Percentiles rank a stretch among this genome's conserved stretches.
phyloP scores from a whole-genome alignment of 2,888 invertebrate species.

The Ectemnius lituratus region DNA sequence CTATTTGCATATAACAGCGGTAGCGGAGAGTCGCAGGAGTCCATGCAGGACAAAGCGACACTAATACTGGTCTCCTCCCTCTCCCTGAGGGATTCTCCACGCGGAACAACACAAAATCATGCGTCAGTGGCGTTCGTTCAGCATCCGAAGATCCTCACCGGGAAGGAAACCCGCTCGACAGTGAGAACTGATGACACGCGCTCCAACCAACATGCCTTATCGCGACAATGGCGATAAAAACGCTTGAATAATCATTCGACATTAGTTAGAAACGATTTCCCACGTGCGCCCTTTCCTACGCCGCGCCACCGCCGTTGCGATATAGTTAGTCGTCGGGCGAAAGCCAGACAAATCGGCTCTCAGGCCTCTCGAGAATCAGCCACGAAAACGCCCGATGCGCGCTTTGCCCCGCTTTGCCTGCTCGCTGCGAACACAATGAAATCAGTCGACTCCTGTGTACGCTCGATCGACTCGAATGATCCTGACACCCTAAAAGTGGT shows the following conservation, averaged over 20 bases:
- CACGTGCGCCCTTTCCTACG: slow-evolving; percentile 21
- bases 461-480: too few species aligned
- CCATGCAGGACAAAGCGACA: too few species aligned
- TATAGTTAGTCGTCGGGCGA: slow-evolving; percentile 57
- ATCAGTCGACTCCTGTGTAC: too few species aligned
- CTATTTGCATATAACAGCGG: too few species aligned
- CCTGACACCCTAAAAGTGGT: too few species aligned
- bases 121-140: not conserved
- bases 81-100: too few species aligned
- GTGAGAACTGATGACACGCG: slow-evolving; percentile 11
- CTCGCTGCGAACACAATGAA: too few species aligned
- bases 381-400: too few species aligned
- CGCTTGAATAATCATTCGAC: slow-evolving; percentile 54
- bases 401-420: too few species aligned
- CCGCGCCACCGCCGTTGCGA: too few species aligned
- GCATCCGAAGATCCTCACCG: not conserved
- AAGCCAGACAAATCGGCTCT: slow-evolving; percentile 70
- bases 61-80: too few species aligned
- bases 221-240: slow-evolving; percentile 47
- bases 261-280: slow-evolving; percentile 53
- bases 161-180: not conserved
- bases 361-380: slow-evolving; percentile 10
- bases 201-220: slow-evolving; percentile 27
- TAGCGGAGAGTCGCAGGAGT: too few species aligned
- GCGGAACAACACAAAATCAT: not conserved